Percentiles rank a stretch among this genome's conserved stretches.
These are phyloP conservation scores for Nipponacmea schrenckii DNA, from an alignment of 2,888 invertebrate species.

Conservation along the genomic window DNA sequence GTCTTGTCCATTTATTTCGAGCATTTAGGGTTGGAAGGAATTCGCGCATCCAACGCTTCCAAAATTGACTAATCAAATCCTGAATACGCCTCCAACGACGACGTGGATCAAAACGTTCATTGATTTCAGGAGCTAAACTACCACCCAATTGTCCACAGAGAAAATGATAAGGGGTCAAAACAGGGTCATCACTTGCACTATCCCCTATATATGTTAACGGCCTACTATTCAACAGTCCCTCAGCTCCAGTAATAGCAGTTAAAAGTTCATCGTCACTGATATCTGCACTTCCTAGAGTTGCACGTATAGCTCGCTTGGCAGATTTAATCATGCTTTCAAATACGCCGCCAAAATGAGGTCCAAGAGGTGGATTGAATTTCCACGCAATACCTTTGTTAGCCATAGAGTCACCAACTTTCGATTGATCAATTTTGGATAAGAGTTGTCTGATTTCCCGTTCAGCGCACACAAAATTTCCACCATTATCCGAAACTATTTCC, in stretches of 20 bases:
- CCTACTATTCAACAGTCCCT: slow-evolving; percentile 1
- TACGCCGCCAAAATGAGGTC: slow-evolving; percentile 36
- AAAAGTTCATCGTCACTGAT: slow-evolving; percentile 34
- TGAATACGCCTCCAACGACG: not conserved
- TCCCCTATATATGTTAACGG: not conserved
- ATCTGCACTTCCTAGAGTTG: slow-evolving; percentile 27
- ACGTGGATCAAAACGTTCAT: not conserved
- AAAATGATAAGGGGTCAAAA: not conserved
- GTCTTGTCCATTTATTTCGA: not conserved
- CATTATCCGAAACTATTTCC: slow-evolving; percentile 16
- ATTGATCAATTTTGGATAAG: slow-evolving; percentile 14
- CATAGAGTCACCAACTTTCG: slow-evolving; percentile 16
- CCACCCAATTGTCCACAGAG: not conserved
- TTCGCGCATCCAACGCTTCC: slow-evolving; percentile 4
- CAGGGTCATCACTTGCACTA: not conserved
- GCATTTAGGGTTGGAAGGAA: slow-evolving; percentile 1
- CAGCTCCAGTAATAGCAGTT: slow-evolving; percentile 17
- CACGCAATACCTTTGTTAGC: slow-evolving; percentile 22
- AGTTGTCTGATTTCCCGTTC: slow-evolving; percentile 15
- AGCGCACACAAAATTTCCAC: slow-evolving; percentile 13
- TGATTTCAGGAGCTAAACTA: not conserved
- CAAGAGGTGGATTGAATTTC: slow-evolving; percentile 34
- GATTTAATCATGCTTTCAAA: slow-evolving; percentile 33
- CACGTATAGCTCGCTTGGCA: slow-evolving; percentile 34
- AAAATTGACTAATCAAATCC: not conserved